These are phyloP conservation scores for Epinephelus awoara DNA, from an alignment of 2,797 vertebrate genomes.

Conservation along the genomic window DNA sequence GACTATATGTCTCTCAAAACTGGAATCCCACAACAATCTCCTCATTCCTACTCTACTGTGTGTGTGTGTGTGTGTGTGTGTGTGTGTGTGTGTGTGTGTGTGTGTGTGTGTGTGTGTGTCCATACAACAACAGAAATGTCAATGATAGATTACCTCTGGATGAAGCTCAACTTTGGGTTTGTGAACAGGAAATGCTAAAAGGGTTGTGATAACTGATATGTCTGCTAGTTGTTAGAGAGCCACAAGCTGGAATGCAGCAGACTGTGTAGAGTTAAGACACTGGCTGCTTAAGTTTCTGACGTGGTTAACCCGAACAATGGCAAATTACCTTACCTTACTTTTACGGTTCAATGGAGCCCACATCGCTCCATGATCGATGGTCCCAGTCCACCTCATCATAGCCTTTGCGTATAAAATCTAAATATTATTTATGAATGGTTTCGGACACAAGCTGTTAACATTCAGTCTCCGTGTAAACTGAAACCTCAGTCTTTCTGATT, in stretches of 20 bases:
- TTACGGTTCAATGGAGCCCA: constrained; percentile 22
- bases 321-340: constrained; percentile 33
- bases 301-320: constrained; percentile 36
- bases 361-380: constrained; percentile 45
- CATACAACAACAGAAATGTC: constrained; percentile 20
- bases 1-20: neutral
- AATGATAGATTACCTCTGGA: constrained; percentile 43
- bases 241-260: constrained; percentile 18
- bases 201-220: constrained; percentile 52
- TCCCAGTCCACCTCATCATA: constrained; percentile 43
- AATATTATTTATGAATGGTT: constrained; percentile 77
- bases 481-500: constrained; percentile 75
- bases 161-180: constrained; percentile 35
- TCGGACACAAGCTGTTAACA: constrained; percentile 69
- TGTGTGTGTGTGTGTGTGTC: neutral
- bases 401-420: constrained; percentile 59
- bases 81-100: neutral
- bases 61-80: neutral
- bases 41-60: neutral
- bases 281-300: constrained; percentile 36
- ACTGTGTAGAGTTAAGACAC: constrained; percentile 25
- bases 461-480: constrained; percentile 71
- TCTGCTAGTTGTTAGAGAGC: constrained; percentile 23
- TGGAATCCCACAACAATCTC: neutral
- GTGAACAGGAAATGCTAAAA: constrained; percentile 58